phyloP scores from a whole-genome alignment of 2,113 vertebrate genomes.

The Sinocyclocheilus anophthalmus region DNA sequence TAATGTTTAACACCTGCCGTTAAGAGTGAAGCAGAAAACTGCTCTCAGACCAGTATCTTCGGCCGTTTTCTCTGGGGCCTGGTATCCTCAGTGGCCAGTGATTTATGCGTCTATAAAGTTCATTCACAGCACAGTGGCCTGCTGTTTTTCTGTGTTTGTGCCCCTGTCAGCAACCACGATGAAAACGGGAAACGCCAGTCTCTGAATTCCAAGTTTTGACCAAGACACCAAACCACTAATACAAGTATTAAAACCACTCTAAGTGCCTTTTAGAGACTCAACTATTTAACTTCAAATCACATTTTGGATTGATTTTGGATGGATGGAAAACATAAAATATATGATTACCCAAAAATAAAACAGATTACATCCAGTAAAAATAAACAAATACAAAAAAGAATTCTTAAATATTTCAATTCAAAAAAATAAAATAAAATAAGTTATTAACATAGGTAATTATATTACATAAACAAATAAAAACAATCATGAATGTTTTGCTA shows the following conservation, averaged over 20 bases:
- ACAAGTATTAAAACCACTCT: background rate
- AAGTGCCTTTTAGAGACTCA: background rate
- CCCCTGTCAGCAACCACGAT: constrained; percentile 82
- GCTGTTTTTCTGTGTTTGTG: constrained; percentile 82
- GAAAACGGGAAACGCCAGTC: constrained; percentile 61
- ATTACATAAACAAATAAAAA: too few relatives aligned
- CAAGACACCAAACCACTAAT: constrained; percentile 8
- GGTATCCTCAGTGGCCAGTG: constrained; percentile 84
- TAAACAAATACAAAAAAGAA: too few relatives aligned
- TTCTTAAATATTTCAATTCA: too few relatives aligned
- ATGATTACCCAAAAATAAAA: too few relatives aligned
- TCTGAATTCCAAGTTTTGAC: constrained; percentile 63
- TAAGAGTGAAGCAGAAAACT: constrained; percentile 47
- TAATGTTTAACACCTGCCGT: background rate
- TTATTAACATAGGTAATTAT: too few relatives aligned
- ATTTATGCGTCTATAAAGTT: constrained; percentile 95
- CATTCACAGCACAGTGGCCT: constrained; percentile 81
- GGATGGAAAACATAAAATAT: too few relatives aligned
- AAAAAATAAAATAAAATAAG: too few relatives aligned
- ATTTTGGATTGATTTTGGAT: background rate
- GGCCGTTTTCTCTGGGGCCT: constrained; percentile 49
- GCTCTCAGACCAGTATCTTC: constrained; percentile 31
- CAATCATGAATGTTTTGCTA: too few relatives aligned
- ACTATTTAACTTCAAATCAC: background rate
- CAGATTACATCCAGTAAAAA: too few relatives aligned